Evolutionary conservation across 2,113 vertebrate genomes (phyloP), one percentile per base, ranked within the genome.

Genomic region (Herpailurus yagouaroundi): DNA sequence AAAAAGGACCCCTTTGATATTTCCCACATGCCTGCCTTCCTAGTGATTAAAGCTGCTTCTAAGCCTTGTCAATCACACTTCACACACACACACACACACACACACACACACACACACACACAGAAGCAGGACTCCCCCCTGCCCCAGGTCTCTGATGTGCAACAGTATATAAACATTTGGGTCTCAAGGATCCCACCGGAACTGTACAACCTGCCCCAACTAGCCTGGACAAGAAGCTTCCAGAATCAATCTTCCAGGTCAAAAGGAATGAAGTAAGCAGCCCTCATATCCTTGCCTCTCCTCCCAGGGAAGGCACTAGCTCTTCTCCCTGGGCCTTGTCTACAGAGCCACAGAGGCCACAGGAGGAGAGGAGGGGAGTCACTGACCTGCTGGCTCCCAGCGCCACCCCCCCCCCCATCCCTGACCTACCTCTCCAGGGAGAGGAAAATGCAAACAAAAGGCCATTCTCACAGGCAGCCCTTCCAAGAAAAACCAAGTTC

Each of bases 401-500:
- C 36, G 71, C 55, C 85, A 77, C 95, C 27, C 95, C 27, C 11
- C 41, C 74, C 74, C 69, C 45, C 45, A 45, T 45, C 45, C 45
- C 45, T 45, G 45, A 94, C 94, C 97, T 90, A 84, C 50, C 21
- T 83, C 88, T 95, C 86, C 63, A 73, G 96, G 91, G 96, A 97
- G 64, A 97, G 45, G 94, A 91, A 96, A 97, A 96, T 92, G 79
- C 93, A 98, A 97, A 97, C 97, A 97, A 96, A 96, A 90, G 88
- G 55, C 96, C 76, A 95, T 97, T 98, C 98, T 97, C 98, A 97
- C 96, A 98, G 94, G 85, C 90, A 60, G 71, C 33, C 69, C 64
- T 97, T 97, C 96, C 96, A 98, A 98, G 91, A 98, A 98, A 96
- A 97, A 97, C 94, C 91, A 93, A 96, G 87, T 63, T 91, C 94